These are phyloP conservation scores for Cichladusa arquata DNA, from an alignment of 2,113 vertebrate species.

Conservation along the genomic window DNA sequence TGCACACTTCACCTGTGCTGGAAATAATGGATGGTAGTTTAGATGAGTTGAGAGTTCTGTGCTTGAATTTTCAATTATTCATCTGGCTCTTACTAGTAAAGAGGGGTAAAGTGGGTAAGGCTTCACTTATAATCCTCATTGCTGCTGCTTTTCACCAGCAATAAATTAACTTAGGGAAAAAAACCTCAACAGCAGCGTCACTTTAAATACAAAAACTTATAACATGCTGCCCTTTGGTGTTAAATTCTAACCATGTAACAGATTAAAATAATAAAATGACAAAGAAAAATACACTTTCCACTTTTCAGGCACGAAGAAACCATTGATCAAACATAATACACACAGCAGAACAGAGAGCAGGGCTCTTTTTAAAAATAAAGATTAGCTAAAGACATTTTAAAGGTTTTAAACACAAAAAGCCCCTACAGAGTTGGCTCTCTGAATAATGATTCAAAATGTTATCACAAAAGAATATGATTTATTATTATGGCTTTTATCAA, in stretches of 20 bases:
- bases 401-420: conserved; percentile 24
- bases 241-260: background rate
- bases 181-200: background rate
- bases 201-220: conserved; percentile 9
- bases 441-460: conserved; percentile 30
- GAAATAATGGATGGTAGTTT: background rate
- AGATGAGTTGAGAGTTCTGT: background rate
- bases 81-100: background rate
- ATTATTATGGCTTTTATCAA: conserved; percentile 36
- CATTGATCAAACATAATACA: conserved; percentile 38
- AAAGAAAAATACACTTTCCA: conserved; percentile 43
- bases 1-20: background rate
- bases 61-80: background rate
- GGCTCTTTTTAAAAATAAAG: conserved; percentile 41
- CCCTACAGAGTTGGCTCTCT: background rate
- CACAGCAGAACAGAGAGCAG: background rate
- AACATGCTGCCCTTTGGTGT: background rate
- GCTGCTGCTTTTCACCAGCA: background rate
- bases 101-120: background rate
- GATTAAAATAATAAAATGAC: conserved; percentile 58
- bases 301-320: conserved; percentile 27
- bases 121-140: background rate
- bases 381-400: conserved; percentile 54
- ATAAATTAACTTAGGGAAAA: background rate
- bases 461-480: conserved; percentile 23